Evolutionary conservation across 2,113 vertebrate genomes (phyloP).

Genomic region (Aix galericulata): DNA sequence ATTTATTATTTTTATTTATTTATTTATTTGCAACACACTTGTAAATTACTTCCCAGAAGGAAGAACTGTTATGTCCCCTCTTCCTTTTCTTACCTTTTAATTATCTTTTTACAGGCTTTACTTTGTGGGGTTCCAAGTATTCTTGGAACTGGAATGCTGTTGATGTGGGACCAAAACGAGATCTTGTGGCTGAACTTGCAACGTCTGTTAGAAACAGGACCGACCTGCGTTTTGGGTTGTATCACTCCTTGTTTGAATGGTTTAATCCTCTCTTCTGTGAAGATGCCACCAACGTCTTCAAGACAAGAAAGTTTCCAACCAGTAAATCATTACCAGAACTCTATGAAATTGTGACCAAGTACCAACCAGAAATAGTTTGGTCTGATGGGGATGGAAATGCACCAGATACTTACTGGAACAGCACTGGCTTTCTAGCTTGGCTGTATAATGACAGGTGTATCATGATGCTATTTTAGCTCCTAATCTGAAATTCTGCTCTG

Average conservation of each 20-base stretch:
- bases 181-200: slow-evolving; percentile 87
- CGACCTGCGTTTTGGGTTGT: slow-evolving; percentile 88
- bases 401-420: slow-evolving; percentile 92
- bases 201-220: slow-evolving; percentile 78
- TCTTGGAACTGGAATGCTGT: slow-evolving; percentile 98
- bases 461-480: neutral
- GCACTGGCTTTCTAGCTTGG: slow-evolving; percentile 95
- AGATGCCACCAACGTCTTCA: slow-evolving; percentile 81
- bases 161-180: slow-evolving; percentile 86
- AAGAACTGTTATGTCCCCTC: neutral
- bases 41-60: neutral
- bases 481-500: neutral
- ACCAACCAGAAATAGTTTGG: slow-evolving; percentile 92
- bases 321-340: slow-evolving; percentile 90
- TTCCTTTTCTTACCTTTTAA: neutral
- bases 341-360: slow-evolving; percentile 86
- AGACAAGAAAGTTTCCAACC: slow-evolving; percentile 82
- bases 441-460: slow-evolving; percentile 95
- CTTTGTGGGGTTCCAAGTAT: slow-evolving; percentile 91
- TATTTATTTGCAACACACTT: neutral
- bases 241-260: slow-evolving; percentile 97
- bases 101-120: slow-evolving; percentile 84
- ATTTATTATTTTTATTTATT: neutral
- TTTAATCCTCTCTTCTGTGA: slow-evolving; percentile 88
- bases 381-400: slow-evolving; percentile 92